Percentiles rank a stretch among this genome's conserved stretches.
Conservation (phyloP, 35 echinoderm and acorn worm species). For the Strongylocentrotus purpuratus region DNA sequence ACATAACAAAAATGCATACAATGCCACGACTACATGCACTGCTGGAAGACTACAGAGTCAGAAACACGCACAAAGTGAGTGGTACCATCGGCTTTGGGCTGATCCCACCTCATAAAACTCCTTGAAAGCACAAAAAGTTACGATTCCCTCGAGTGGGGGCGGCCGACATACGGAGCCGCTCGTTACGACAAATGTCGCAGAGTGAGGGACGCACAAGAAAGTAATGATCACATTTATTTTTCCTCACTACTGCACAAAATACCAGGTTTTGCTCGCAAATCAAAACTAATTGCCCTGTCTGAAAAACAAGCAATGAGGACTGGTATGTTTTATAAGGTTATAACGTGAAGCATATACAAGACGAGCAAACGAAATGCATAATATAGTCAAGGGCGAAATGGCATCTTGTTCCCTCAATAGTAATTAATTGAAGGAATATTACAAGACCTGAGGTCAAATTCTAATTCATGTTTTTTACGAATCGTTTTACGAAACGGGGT, state of each 20-base stretch:
- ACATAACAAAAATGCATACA: neutral
- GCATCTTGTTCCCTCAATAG: neutral
- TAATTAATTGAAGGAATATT: neutral
- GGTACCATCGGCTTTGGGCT: neutral
- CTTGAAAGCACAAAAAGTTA: conserved; percentile 7
- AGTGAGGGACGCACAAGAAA: conserved; percentile 14
- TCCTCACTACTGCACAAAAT: neutral
- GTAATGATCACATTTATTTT: conserved; percentile 53
- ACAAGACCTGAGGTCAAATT: neutral
- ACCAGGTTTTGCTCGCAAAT: conserved; percentile 44
- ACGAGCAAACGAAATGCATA: neutral
- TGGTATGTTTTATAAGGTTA: neutral
- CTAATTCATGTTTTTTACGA: neutral
- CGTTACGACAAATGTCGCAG: conserved; percentile 16
- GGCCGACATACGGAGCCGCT: conserved; percentile 32
- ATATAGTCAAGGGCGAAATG: neutral
- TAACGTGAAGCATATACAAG: neutral
- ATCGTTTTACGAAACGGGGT: neutral
- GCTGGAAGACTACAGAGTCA: neutral
- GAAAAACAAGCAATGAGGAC: neutral
- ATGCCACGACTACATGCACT: neutral
- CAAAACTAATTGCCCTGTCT: conserved; percentile 51
- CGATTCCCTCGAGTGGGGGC: conserved; percentile 11
- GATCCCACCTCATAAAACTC: neutral
- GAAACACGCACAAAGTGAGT: neutral